These are phyloP conservation scores for Hipposideros armiger DNA, from an alignment of 2,113 vertebrate species.

Conservation along the genomic window DNA sequence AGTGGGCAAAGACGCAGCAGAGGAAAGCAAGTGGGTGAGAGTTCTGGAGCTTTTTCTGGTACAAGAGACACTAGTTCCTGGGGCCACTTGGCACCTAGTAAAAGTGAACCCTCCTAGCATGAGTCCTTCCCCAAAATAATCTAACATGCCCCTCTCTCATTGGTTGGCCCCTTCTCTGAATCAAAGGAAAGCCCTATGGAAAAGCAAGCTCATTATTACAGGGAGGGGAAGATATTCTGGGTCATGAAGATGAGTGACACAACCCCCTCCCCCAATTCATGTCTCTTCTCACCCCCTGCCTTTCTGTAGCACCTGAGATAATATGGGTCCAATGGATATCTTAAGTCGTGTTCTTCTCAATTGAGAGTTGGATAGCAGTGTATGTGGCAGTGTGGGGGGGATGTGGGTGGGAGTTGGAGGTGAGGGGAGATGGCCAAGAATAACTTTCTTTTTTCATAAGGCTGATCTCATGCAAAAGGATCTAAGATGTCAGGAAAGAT, in stretches of 20 bases:
- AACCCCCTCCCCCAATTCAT: not conserved
- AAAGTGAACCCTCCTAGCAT: conserved; percentile 80
- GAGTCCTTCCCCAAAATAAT: conserved; percentile 83
- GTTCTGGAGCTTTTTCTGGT: conserved; percentile 72
- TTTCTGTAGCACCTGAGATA: conserved; percentile 55
- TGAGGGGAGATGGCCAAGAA: conserved; percentile 80
- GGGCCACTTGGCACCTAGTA: conserved; percentile 75
- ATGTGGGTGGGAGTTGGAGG: conserved; percentile 67
- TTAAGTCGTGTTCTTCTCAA: conserved; percentile 72
- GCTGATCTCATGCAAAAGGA: conserved; percentile 83
- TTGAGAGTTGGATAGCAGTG: conserved; percentile 67
- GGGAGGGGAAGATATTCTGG: conserved; percentile 79
- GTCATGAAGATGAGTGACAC: conserved; percentile 71
- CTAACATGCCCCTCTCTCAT: conserved; percentile 79
- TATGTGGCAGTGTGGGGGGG: conserved; percentile 65
- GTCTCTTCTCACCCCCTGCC: conserved; percentile 63
- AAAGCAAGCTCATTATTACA: conserved; percentile 84
- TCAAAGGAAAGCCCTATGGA: conserved; percentile 83
- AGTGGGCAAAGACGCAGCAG: conserved; percentile 27
- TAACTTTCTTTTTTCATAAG: conserved; percentile 82
- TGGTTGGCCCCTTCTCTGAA: conserved; percentile 79
- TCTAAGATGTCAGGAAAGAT: conserved; percentile 79
- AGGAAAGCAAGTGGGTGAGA: conserved; percentile 49
- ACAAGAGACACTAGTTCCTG: conserved; percentile 76
- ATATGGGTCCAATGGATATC: conserved; percentile 71